Conservation (phyloP, 1,140 invertebrate genomes). For the Littorina saxatilis region DNA sequence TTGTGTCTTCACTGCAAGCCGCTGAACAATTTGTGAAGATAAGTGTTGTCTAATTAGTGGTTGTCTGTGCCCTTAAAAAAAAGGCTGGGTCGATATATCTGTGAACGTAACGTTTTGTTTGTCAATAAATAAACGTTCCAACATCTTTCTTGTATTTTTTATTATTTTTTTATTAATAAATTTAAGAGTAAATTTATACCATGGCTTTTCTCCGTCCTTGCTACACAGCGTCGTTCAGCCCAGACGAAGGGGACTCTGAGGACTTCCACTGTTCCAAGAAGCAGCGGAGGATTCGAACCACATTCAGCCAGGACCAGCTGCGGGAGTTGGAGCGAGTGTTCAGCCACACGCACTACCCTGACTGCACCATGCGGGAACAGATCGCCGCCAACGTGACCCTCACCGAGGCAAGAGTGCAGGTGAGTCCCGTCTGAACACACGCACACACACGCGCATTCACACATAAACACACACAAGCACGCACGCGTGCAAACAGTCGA, state of each 20-base stretch:
- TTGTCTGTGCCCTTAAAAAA: no score
- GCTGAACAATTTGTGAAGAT: no score
- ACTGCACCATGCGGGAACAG: conserved; percentile 93
- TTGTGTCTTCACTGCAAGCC: no score
- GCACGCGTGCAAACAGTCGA: neutral
- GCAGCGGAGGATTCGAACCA: conserved; percentile 90
- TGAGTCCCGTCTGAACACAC: conserved; percentile 76
- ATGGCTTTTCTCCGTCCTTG: no score
- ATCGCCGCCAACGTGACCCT: conserved; percentile 93
- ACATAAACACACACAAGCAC: neutral
- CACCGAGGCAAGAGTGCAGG: conserved; percentile 96
- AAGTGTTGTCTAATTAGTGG: no score
- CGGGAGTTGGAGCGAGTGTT: conserved; percentile 97
- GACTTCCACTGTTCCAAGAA: conserved; percentile 56
- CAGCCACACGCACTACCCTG: conserved; percentile 96
- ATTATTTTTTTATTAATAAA: no score
- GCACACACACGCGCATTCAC: neutral
- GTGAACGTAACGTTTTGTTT: no score
- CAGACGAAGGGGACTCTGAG: conserved; percentile 44
- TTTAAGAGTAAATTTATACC: no score
- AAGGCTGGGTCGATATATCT: no score
- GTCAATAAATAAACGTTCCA: no score
- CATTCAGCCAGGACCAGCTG: conserved; percentile 94
- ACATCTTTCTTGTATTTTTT: no score
- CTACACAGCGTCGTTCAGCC: neutral